These are phyloP conservation scores for Canis aureus DNA, from an alignment of 2,113 vertebrate genomes.

Conservation along the genomic window DNA sequence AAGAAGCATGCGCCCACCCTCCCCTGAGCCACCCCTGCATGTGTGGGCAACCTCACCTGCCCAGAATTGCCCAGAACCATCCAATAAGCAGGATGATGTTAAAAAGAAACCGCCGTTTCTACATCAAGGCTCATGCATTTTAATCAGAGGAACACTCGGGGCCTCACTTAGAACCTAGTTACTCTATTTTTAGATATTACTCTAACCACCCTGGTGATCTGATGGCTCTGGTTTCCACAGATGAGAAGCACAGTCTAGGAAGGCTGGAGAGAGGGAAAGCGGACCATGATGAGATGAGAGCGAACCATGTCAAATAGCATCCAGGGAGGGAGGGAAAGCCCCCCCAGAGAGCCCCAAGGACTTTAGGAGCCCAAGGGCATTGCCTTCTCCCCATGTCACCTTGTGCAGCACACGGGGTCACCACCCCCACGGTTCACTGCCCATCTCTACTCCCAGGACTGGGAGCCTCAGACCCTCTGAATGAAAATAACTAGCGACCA, in stretches of 20 bases:
- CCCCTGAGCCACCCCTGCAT: background rate
- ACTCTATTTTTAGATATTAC: constrained; percentile 62
- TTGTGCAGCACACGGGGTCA: accelerated
- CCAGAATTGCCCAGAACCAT: background rate
- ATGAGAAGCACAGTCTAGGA: background rate
- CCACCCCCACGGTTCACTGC: accelerated
- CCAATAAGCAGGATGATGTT: background rate
- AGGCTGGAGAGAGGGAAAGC: background rate
- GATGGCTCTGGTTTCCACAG: background rate
- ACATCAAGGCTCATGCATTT: constrained; percentile 51
- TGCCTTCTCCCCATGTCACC: accelerated
- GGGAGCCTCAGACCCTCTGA: background rate
- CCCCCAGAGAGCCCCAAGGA: background rate
- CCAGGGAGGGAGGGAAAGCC: background rate
- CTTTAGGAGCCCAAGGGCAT: background rate
- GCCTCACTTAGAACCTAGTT: background rate
- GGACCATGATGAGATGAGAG: accelerated
- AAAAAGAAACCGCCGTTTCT: background rate
- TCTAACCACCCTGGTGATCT: background rate
- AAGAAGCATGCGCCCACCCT: accelerated
- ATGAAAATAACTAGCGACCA: background rate
- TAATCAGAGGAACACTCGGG: background rate
- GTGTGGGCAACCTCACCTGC: background rate
- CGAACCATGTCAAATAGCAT: accelerated
- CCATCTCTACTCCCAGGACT: too few species aligned